Evolutionary conservation across 2,113 vertebrate species (phyloP), one percentile per base, ranked within the genome.

Genomic region (Probosciger aterrimus): DNA sequence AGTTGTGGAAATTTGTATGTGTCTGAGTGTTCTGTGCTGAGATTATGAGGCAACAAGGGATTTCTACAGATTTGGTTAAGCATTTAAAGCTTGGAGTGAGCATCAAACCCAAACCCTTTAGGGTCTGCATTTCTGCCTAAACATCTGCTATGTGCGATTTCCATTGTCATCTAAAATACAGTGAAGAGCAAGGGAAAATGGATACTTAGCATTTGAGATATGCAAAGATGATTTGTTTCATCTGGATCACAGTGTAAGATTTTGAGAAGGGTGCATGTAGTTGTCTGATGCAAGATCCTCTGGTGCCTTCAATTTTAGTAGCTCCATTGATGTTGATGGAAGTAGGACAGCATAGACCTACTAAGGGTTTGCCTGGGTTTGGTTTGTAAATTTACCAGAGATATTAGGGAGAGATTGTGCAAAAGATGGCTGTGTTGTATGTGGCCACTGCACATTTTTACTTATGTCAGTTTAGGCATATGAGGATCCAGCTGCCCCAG

Each of bases 1-100:
- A 84, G 69, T 73, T 65, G 35, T 76, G 49, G 49, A 85, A 92
- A 86, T 91, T 20, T 67, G 8, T 82, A 28, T 70, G 33, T 27
- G 20, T 67, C 85, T 59, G 88, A 59, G 71, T 87, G 74, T 88
- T 94, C 53, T 47, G 52, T 93, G 49, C 49, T 33, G 71, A 77
- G 63, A 80, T 82, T 91, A 60, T 1, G 27, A 85, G 37, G 22
- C 67, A 93, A 6, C 57, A 44, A 92, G 75, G 82, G 78, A 57
- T 85, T 90, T 92, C 7, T 5, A 43, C 31, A 67, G 57, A 44
- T 85, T 92, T 87, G 11, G n/a, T 85, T 95, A 94, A 87, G 78
- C 44, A 60, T 80, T 91, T 95, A 87, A 95, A 88, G 15, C 52
- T 94, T 95, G 71, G 59, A 85, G 71, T 63, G 44, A 90, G 67